Evolutionary conservation across 2,888 invertebrate species (phyloP).

Genomic region (Dendrolimus houi): DNA sequence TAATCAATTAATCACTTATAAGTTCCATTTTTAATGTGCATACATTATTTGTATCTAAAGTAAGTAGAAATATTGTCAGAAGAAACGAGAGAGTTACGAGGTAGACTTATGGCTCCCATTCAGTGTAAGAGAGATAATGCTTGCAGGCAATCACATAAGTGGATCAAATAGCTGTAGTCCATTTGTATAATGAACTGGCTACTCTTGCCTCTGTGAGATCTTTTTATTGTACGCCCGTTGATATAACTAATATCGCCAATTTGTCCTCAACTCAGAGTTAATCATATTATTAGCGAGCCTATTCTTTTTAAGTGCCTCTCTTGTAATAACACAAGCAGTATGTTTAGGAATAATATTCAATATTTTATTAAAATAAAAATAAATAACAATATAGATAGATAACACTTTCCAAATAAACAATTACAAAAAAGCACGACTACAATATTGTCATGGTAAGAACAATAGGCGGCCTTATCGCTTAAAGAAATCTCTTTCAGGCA

Average conservation of each 20-base stretch:
- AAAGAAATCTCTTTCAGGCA: too few species aligned
- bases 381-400: too few species aligned
- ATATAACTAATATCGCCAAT: conserved; percentile 38
- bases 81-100: conserved; percentile 65
- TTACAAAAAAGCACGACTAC: too few species aligned
- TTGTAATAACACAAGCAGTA: too few species aligned
- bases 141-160: conserved; percentile 76
- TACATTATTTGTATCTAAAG: conserved; percentile 40
- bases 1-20: too few species aligned
- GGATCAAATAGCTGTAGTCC: conserved; percentile 76
- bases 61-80: conserved; percentile 57
- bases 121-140: conserved; percentile 70
- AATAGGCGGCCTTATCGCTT: too few species aligned
- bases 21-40: conserved; percentile 27
- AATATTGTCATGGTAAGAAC: too few species aligned
- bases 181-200: conserved; percentile 75
- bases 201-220: conserved; percentile 47
- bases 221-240: conserved; percentile 53
- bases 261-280: conserved; percentile 9
- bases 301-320: too few species aligned
- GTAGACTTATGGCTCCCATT: conserved; percentile 73
- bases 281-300: too few species aligned
- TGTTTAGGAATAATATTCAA: too few species aligned
- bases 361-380: too few species aligned
- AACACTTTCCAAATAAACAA: too few species aligned